Conservation (phyloP, 2,797 vertebrate species). For the Lagodon rhomboides region DNA sequence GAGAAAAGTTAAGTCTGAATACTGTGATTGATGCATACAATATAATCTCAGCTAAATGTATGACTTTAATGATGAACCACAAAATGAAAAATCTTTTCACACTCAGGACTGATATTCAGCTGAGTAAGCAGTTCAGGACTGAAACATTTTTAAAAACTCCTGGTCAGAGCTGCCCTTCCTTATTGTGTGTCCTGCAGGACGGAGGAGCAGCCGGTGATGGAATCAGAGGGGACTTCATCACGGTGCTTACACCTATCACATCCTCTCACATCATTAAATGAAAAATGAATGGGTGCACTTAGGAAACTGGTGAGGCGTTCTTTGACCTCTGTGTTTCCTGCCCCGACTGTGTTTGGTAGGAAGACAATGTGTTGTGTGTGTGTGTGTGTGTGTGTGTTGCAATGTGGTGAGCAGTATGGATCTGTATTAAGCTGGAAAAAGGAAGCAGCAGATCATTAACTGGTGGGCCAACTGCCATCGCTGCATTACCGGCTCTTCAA, state of each 20-base stretch:
- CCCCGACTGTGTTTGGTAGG: constrained; percentile 28
- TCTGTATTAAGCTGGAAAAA: constrained; percentile 64
- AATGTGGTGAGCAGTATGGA: constrained; percentile 26
- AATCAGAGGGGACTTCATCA: constrained; percentile 68
- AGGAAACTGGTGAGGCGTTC: constrained; percentile 62
- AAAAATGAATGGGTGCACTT: constrained; percentile 76
- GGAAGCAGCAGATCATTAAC: constrained; percentile 69
- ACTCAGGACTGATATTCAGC: constrained; percentile 16
- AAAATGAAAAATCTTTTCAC: constrained; percentile 16
- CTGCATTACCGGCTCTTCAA: constrained; percentile 73
- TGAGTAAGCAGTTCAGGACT: constrained; percentile 21
- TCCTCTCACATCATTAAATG: constrained; percentile 72
- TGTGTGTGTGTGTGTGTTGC: constrained; percentile 29
- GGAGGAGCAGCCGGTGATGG: constrained; percentile 58
- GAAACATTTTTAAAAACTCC: constrained; percentile 40
- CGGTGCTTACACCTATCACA: constrained; percentile 68
- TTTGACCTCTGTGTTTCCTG: constrained; percentile 74
- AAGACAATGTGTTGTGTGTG: constrained; percentile 19
- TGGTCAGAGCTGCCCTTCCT: constrained; percentile 54
- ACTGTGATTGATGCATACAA: constrained; percentile 1
- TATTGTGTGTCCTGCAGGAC: constrained; percentile 53
- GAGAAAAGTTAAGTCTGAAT: not conserved
- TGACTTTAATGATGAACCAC: constrained; percentile 13
- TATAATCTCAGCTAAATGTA: not conserved
- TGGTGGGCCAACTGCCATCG: constrained; percentile 71